Evolutionary conservation across 1,140 invertebrate genomes (phyloP).

Genomic region (Epicauta chinensis): DNA sequence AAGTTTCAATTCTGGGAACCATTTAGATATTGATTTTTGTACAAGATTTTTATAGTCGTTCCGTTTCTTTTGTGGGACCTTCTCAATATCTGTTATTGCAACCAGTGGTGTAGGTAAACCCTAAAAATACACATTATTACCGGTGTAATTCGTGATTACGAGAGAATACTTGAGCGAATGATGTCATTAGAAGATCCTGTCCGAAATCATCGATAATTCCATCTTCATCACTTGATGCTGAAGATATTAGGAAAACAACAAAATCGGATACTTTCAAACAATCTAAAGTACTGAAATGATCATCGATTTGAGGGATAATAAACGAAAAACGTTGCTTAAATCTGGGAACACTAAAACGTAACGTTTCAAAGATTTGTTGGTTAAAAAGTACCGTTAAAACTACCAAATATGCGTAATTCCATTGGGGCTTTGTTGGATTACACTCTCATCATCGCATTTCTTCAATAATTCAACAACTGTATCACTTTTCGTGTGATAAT

Average conservation of each 20-base stretch:
- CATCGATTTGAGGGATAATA: conserved; percentile 59
- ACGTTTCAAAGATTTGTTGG: conserved; percentile 10
- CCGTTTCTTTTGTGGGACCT: conserved; percentile 64
- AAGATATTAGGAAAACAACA: conserved; percentile 67
- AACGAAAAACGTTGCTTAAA: conserved; percentile 84
- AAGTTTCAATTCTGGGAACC: conserved; percentile 79
- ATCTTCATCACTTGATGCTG: conserved; percentile 43
- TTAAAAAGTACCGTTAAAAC: conserved; percentile 19
- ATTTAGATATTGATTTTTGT: conserved; percentile 67
- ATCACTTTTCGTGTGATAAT: conserved; percentile 51
- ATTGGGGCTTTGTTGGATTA: conserved; percentile 51
- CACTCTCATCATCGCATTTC: conserved; percentile 62
- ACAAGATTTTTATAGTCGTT: conserved; percentile 66
- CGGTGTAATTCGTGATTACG: background rate
- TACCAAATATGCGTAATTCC: conserved; percentile 70
- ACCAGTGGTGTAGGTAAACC: conserved; percentile 75
- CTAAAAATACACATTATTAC: conserved; percentile 21
- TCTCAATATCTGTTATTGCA: conserved; percentile 69
- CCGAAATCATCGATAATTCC: conserved; percentile 19
- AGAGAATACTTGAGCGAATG: conserved; percentile 59
- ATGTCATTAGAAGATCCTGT: conserved; percentile 53
- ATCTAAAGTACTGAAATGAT: conserved; percentile 74
- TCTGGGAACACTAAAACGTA: conserved; percentile 60
- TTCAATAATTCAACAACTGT: conserved; percentile 60
- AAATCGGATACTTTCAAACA: conserved; percentile 79